Evolutionary conservation across 2,797 vertebrate genomes (phyloP), one percentile per base, ranked within the genome.

Genomic region (Enteromius argenteus): DNA sequence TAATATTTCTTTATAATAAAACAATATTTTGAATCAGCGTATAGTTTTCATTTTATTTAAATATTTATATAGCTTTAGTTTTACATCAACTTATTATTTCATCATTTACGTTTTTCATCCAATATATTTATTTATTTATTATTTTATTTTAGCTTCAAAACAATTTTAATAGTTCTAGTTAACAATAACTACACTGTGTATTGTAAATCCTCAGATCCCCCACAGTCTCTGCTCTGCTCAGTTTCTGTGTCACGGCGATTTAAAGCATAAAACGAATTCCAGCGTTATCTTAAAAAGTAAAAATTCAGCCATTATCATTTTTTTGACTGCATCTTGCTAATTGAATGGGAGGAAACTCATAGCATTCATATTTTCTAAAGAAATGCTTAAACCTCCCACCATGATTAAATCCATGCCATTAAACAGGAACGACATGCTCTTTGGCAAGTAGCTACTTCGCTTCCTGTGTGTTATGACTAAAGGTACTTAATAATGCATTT

Each of bases 301-400:
- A 35, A 71, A 42, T 8, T 0, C 19, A 11, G 11, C 27, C 46
- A 39, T 56, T 32, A 68, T 83, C 17, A n/a, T 68, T 76, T 76
- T 58, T 58, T 58, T 13, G 10, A 67, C 17, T 44, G 53, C 53
- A 56, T 67, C 62, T 76, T 19, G 3, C 62, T 76, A 68, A 83
- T 76, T 66, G 35, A 58, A 58, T 42, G 62, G 64, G 62, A 76
- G 81, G 73, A 83, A 68, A 42, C 46, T 39, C 64, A 15, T 44
- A 32, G 23, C 81, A 39, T 75, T 67, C 32, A 76, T 76, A 68
- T 67, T 76, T 76, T 39, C n/a, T 56, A 35, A 35, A 71, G 35
- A 42, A 67, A 53, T 56, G n/a, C 13, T 68, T 66, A 21, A 51
- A 42, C 46, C 81, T 76, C 73, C 35, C 73, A 21, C n/a, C 11